Evolutionary conservation across 2,113 vertebrate genomes (phyloP).

Genomic region (Paedocypris sp.): DNA sequence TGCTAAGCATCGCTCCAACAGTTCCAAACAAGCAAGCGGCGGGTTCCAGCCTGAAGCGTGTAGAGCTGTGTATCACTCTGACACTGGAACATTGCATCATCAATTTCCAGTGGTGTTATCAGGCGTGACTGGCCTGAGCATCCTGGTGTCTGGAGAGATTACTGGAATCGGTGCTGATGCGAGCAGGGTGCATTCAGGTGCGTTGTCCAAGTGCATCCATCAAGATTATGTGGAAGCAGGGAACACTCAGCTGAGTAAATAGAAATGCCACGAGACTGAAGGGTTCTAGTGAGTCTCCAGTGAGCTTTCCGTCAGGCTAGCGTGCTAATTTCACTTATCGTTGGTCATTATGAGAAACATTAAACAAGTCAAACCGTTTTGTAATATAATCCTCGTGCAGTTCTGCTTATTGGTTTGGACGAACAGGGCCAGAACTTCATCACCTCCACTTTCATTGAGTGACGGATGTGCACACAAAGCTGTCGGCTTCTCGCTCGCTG

Average conservation of each 20-base stretch:
- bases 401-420: too few species aligned
- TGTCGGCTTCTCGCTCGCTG: neutral
- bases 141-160: constrained; percentile 34
- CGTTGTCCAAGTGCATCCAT: constrained; percentile 23
- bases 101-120: constrained; percentile 31
- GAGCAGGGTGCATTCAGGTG: constrained; percentile 7
- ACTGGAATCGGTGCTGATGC: constrained; percentile 16
- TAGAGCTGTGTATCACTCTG: too few species aligned
- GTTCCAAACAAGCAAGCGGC: neutral
- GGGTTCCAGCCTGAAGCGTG: too few species aligned
- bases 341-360: too few species aligned
- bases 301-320: too few species aligned
- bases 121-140: constrained; percentile 28
- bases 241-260: constrained; percentile 5
- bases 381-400: too few species aligned
- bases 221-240: constrained; percentile 26
- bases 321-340: too few species aligned
- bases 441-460: neutral
- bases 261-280: neutral
- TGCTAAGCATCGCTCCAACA: neutral
- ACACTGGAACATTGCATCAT: constrained; percentile 15
- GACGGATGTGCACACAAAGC: neutral
- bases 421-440: too few species aligned
- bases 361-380: too few species aligned
- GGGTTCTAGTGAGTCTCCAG: too few species aligned